Conservation (phyloP, 2,797 vertebrate species). For the Parauchenoglanis punctatus region DNA sequence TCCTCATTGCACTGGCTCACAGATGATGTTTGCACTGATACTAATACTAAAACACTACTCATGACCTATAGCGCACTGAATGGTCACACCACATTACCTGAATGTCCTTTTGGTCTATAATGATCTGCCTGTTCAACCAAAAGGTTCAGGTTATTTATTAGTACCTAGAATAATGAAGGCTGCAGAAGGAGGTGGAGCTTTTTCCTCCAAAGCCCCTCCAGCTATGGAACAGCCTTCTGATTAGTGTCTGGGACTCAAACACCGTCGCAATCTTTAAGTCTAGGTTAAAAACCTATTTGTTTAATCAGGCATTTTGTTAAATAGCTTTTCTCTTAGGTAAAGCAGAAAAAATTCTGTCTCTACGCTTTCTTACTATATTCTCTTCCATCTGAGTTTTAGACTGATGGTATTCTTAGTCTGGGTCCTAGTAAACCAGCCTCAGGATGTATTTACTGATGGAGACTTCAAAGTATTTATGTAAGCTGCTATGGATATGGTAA, state of each 20-base stretch:
- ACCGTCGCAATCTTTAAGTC: background rate
- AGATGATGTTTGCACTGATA: background rate
- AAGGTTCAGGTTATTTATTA: background rate
- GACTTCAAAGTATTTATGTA: too few species aligned
- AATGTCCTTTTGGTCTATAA: background rate
- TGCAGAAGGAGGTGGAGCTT: background rate
- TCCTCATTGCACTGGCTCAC: background rate
- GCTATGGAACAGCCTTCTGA: background rate
- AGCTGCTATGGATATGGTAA: background rate
- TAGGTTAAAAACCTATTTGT: background rate
- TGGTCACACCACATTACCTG: background rate
- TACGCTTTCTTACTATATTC: too few species aligned
- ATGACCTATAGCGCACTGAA: background rate
- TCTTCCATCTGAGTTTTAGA: too few species aligned
- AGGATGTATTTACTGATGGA: too few species aligned
- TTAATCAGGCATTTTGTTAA: background rate
- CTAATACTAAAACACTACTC: background rate
- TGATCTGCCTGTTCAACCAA: background rate
- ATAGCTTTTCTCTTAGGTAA: background rate
- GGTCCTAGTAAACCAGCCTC: too few species aligned
- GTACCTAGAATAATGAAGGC: background rate
- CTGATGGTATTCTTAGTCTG: too few species aligned
- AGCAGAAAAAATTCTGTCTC: background rate
- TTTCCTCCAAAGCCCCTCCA: background rate
- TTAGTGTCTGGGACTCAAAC: background rate